These are phyloP conservation scores for Scrobipalpa costella DNA, from an alignment of 2,888 invertebrate genomes.

Conservation along the genomic window DNA sequence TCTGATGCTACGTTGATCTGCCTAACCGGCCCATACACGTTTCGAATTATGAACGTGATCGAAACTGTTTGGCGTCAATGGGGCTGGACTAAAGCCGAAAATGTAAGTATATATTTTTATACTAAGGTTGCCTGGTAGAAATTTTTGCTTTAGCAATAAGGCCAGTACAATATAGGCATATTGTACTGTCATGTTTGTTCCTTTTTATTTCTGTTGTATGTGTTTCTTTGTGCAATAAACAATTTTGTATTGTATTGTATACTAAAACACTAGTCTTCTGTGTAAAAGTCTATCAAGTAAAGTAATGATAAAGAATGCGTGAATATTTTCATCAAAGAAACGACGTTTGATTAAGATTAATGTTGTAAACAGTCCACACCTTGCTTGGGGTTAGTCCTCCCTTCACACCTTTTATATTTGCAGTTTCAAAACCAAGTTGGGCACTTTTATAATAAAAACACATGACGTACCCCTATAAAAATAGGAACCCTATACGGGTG, in stretches of 20 bases:
- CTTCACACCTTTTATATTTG: neutral
- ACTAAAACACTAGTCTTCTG: too few relatives aligned
- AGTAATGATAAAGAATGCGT: neutral
- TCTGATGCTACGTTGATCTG: slow-evolving; percentile 87
- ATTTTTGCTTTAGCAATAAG: too few relatives aligned
- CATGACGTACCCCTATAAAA: too few relatives aligned
- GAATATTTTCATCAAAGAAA: neutral
- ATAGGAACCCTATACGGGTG: too few relatives aligned
- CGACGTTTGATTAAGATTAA: neutral
- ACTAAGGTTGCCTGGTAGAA: too few relatives aligned
- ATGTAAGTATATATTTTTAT: slow-evolving; percentile 54
- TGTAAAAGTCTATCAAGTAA: too few relatives aligned
- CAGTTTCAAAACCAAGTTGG: neutral
- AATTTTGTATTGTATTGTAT: too few relatives aligned
- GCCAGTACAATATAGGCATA: too few relatives aligned
- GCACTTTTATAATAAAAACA: too few relatives aligned
- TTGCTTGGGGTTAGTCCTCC: neutral
- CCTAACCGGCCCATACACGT: slow-evolving; percentile 83
- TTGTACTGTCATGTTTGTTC: too few relatives aligned
- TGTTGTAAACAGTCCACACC: neutral
- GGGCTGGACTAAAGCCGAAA: slow-evolving; percentile 91
- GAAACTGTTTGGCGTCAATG: slow-evolving; percentile 91
- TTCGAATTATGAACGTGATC: slow-evolving; percentile 87
- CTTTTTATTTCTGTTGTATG: too few relatives aligned
- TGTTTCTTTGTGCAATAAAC: too few relatives aligned